phyloP scores from a whole-genome alignment of 2,113 vertebrate genomes.

The Vombatus ursinus region DNA sequence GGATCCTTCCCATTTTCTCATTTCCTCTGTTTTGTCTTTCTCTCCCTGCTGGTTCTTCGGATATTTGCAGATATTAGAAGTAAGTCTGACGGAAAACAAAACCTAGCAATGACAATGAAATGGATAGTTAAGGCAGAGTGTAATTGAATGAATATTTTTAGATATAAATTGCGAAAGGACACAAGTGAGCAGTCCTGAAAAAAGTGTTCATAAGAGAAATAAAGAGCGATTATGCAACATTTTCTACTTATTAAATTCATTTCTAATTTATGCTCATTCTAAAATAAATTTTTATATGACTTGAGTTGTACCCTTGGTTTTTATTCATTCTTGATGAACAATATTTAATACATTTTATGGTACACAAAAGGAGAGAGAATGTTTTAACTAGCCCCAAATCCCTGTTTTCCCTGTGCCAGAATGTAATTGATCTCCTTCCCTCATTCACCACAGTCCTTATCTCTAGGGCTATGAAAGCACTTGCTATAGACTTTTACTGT shows the following conservation, averaged over 20 bases:
- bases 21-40: background rate
- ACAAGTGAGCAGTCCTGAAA: background rate
- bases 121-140: slow-evolving; percentile 6
- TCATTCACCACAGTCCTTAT: background rate
- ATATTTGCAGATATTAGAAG: background rate
- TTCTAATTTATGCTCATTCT: background rate
- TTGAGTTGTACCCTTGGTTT: background rate
- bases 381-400: background rate
- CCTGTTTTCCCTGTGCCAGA: background rate
- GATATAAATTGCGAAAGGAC: background rate
- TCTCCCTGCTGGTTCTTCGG: background rate
- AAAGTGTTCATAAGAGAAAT: background rate
- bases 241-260: background rate
- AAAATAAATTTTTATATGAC: background rate
- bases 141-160: slow-evolving; percentile 7
- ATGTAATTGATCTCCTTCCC: background rate
- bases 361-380: background rate
- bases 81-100: slow-evolving; percentile 9
- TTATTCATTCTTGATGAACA: background rate
- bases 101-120: background rate
- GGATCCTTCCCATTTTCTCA: slow-evolving; percentile 2
- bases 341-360: background rate
- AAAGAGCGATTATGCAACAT: background rate
- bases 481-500: background rate
- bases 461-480: background rate